Evolutionary conservation across 1,140 invertebrate species (phyloP), one percentile per base, ranked within the genome.

Genomic region (Cyclargus thomasi): DNA sequence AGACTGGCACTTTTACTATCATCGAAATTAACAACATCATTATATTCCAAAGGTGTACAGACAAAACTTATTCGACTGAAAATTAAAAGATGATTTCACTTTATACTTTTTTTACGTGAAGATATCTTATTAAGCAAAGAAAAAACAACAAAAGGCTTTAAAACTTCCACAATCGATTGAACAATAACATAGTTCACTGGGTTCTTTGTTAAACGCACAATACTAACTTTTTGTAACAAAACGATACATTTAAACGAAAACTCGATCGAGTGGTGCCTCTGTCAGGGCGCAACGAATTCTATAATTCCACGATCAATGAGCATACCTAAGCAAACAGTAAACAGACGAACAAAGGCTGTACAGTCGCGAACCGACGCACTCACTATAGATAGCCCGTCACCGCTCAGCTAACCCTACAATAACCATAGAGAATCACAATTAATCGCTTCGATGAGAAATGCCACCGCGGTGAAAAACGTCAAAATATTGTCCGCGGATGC

Each of bases 391-490:
- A 8, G 8, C 80, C 76, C 81, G 77, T 78, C 81, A 69, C 78
- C 76, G 84, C 80, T 86, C 86, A 87, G 82, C 87, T 85, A 86
- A 86, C 87, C 85, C 85, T 81, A 85, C 87, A 83, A 87, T 84
- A 77, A 78, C 82, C 79, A 80, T 85, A 80, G 79, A 85, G 81
- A 88, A 88, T 87, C 81, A 89, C 82, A 83, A 89, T 89, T 89
- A 88, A 86, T 86, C 81, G 81, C 72, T 69, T 73, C 79, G 78
- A 75, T 81, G 75, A 81, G 81, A 85, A 86, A 87, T 83, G 83
- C 83, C 83, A 86, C 81, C 81, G 83, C 72, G 70, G 76, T 70
- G 79, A 87, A 86, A 90, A 87, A 84, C 83, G 82, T 85, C 85
- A 87, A 85, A 88, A 87, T 82, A 88, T 84, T 83, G 80, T 82